These are phyloP conservation scores for Pseudanteris insignis DNA, from an alignment of 2,888 invertebrate genomes.

Conservation along the genomic window DNA sequence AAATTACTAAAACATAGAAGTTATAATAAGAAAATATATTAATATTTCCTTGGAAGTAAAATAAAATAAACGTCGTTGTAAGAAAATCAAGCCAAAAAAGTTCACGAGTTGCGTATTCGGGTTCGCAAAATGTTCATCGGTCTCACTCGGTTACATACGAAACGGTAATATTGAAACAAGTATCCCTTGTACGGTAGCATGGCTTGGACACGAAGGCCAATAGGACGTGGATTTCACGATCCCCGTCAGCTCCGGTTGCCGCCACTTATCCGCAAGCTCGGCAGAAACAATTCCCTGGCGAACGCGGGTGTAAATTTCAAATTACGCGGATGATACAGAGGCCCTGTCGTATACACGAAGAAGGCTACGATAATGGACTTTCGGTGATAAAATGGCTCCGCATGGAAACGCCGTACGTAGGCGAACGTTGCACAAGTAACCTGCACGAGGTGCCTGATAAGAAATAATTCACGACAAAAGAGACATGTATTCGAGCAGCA, in stretches of 20 bases:
- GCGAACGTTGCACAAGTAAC: no score
- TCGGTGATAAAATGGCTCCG: conserved; percentile 62
- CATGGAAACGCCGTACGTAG: no score
- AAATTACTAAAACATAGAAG: no score
- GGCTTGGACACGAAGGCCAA: conserved; percentile 17
- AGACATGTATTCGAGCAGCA: conserved; percentile 13
- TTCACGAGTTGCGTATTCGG: no score
- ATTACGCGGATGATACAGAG: conserved; percentile 57
- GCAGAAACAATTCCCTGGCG: conserved; percentile 20
- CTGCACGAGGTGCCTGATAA: conserved; percentile 48
- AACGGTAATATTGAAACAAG: conserved; percentile 23
- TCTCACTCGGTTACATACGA: no score
- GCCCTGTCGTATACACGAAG: conserved; percentile 51
- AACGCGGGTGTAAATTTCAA: conserved; percentile 54
- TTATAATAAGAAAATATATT: no score
- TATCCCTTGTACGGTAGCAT: conserved; percentile 14
- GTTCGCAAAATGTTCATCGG: no score
- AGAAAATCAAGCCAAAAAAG: no score
- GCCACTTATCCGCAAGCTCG: conserved; percentile 4
- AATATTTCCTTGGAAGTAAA: no score
- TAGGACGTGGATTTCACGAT: conserved; percentile 8
- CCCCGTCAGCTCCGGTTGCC: no score
- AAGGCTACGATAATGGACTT: conserved; percentile 59
- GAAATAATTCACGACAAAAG: conserved; percentile 43
- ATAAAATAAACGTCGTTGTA: no score